Percentiles rank a stretch among this genome's conserved stretches.
phyloP scores from a whole-genome alignment of 1,140 invertebrate genomes.

The silkworm (Bombyx mori) region ASM3026992v2 NC_085118.1:1966001-1966500 shows the following conservation, averaged over 20 bases:
- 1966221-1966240: slow-evolving; percentile 58
- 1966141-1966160: neutral
- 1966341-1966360: slow-evolving; percentile 86
- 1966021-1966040: slow-evolving; percentile 43
- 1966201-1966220: slow-evolving; percentile 70
- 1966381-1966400: slow-evolving; percentile 51
- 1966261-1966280: slow-evolving; percentile 89
- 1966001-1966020: too few species aligned
- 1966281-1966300: slow-evolving; percentile 86
- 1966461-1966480: slow-evolving; percentile 63
- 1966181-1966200: slow-evolving; percentile 31
- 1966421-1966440: slow-evolving; percentile 74
- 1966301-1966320: slow-evolving; percentile 80
- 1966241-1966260: slow-evolving; percentile 77
- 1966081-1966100: slow-evolving; percentile 51
- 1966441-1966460: slow-evolving; percentile 62
- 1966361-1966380: slow-evolving; percentile 78
- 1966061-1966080: slow-evolving; percentile 36
- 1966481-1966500: slow-evolving; percentile 89
- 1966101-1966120: slow-evolving; percentile 10
- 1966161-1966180: neutral
- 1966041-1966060: slow-evolving; percentile 48
- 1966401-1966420: slow-evolving; percentile 64
- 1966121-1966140: slow-evolving; percentile 16
- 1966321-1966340: slow-evolving; percentile 87